phyloP scores from a whole-genome alignment of 2,113 vertebrate genomes.

The Aramus guarauna region DNA sequence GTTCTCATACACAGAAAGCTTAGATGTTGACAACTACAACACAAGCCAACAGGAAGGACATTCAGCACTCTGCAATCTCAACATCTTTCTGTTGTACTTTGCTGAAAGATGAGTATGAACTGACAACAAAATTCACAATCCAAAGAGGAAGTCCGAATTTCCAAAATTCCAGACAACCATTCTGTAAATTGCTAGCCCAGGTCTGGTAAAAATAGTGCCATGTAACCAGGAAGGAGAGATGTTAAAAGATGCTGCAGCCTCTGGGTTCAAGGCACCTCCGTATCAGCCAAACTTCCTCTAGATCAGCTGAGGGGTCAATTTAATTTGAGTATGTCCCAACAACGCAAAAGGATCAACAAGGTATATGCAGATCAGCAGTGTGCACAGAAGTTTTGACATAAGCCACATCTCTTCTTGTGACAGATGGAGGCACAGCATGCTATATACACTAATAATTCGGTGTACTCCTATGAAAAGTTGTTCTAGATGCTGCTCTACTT shows the following conservation, averaged over 20 bases:
- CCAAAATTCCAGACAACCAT: not conserved
- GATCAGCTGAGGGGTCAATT: not conserved
- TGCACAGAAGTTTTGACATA: not conserved
- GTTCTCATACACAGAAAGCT: not conserved
- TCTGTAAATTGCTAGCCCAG: not conserved
- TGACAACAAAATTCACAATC: not conserved
- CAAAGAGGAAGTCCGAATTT: not conserved
- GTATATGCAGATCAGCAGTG: accelerated
- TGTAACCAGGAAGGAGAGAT: not conserved
- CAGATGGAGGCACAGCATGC: not conserved
- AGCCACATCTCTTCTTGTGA: not conserved
- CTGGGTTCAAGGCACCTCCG: not conserved
- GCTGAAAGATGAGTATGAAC: not conserved
- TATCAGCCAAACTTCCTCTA: not conserved
- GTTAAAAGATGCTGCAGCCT: not conserved
- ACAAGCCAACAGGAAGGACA: not conserved
- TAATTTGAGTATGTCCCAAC: not conserved
- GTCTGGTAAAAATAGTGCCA: not conserved
- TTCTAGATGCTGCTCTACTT: not conserved
- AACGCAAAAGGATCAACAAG: not conserved
- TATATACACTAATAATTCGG: not conserved
- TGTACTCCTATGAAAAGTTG: not conserved
- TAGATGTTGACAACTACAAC: not conserved
- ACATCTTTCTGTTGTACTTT: not conserved
- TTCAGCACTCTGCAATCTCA: not conserved